Base-by-base conservation (phyloP, 2,888 invertebrate species). In the Cabera pusaria region DNA sequence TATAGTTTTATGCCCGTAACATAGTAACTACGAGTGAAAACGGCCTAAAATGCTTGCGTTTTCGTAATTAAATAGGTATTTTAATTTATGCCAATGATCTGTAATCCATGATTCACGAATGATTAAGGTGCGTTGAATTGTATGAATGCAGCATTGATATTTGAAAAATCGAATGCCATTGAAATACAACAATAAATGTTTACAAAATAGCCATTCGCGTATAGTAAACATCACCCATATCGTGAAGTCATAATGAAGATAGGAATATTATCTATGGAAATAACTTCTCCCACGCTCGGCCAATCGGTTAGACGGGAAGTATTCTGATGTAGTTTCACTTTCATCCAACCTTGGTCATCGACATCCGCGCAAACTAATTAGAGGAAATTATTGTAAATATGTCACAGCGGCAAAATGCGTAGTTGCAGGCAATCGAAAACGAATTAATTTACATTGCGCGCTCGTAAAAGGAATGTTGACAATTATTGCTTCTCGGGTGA, bases 271-370 rank as follows among this genome's bases (percentile, higher is more conserved):
- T 58, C 49, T 50, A 42, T 50, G 37, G 40, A 38, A 26, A 47
- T 49, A 62, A 61, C 74, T 69, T 73, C 71, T 65, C 68, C 67
- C 61, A 63, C 69, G 66, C 63, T 60, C 52, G 49, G 49, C 59
- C 52, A 58, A 58, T 68, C 59, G 56, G 59, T 54, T 57, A 65
- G 53, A 58, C 67, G 63, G 74, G 72, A 74, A 74, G 56, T 61
- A 53, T 54, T 39, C 49, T 64, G 55, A 64, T 61, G 64, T 63
- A 68, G 62, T 79, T 78, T 83, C 80, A 75, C 84, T 81, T 84
- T 83, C 76, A 70, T 72, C 63, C 61, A 64, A 65, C 68, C 69
- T 69, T 75, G 74, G 71, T 68, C 68, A 65, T 72, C 72, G 73
- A 76, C 73, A 63, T 66, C 64, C 55, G 52, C 53, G 56, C 56